Evolutionary conservation across 2,113 vertebrate species (phyloP), one percentile per base, ranked within the genome.

Genomic region (Pogona vitticeps): DNA sequence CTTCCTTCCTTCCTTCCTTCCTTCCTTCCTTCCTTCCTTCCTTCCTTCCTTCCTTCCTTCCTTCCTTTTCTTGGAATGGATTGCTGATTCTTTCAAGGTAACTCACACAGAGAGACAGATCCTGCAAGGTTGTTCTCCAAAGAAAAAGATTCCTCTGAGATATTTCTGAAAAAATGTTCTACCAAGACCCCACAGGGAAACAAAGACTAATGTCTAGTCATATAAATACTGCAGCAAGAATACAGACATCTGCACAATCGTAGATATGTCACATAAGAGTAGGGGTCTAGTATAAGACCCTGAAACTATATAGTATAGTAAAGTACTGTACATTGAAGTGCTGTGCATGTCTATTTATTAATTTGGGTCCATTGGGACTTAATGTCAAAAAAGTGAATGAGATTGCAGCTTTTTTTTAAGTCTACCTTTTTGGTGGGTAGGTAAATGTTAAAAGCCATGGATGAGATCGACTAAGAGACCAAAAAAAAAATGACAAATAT

Each of bases 31-130:
- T n/a, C n/a, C n/a, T n/a, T n/a, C n/a, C n/a, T 86, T 46, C 7
- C 10, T 10, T 52, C 46, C 10, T 10, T 52, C 46, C 10, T 10
- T 52, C 46, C 10, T 10, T 52, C 46, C 10, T 10, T 52, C 46
- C 10, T 10, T 52, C 46, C 10, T 10, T 10, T 10, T 52, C 10
- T 52, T 52, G 46, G 46, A 52, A 52, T 52, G 46, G 5, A 52
- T 10, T 52, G 46, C 5, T 10, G 46, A 52, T 52, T 52, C 46
- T 10, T 52, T 5, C 28, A 3, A 78, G 78, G 6, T 21, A 90
- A 83, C 46, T 52, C 46, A 31, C 61, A 87, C 88, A 61, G 2
- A 77, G 76, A 2, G 15, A 88, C 56, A 91, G 1, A 38, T 58
- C 5, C 0, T 61, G 31, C 23, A 1, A 33, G 86, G 61, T 28